Conservation (phyloP, 2,888 invertebrate genomes). For the Urechis unicinctus region DNA sequence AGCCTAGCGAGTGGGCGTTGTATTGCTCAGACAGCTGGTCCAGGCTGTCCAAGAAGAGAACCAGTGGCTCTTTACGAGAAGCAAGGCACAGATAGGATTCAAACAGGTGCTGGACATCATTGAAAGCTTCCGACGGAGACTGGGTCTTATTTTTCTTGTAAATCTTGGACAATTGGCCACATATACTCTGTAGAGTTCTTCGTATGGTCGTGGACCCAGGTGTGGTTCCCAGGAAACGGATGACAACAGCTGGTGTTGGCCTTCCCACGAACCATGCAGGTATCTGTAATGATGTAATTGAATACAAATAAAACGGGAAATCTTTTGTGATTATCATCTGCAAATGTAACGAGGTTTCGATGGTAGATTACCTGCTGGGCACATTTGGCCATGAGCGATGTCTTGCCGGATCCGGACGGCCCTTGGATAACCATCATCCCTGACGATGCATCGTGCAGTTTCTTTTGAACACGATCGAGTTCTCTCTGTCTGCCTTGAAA, state of each 20-base stretch:
- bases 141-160: background rate
- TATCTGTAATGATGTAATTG: too few species aligned
- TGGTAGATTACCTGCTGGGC: slow-evolving; percentile 1
- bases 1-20: slow-evolving; percentile 33
- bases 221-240: slow-evolving; percentile 37
- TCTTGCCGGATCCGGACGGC: slow-evolving; percentile 40
- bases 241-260: slow-evolving; percentile 17
- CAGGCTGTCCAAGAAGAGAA: slow-evolving; percentile 33
- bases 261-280: background rate
- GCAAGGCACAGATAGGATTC: slow-evolving; percentile 24
- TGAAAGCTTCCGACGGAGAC: slow-evolving; percentile 21
- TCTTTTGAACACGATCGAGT: slow-evolving; percentile 20
- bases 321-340: too few species aligned
- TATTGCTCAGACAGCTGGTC: slow-evolving; percentile 28
- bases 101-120: slow-evolving; percentile 28
- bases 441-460: slow-evolving; percentile 16
- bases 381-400: slow-evolving; percentile 35
- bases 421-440: slow-evolving; percentile 31
- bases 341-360: too few species aligned
- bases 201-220: slow-evolving; percentile 31
- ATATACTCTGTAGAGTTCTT: slow-evolving; percentile 28
- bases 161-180: slow-evolving; percentile 30
- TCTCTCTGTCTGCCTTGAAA: slow-evolving; percentile 29
- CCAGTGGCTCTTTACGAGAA: slow-evolving; percentile 29
- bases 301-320: too few species aligned